Evolutionary conservation across 53 echinoderm and acorn worm genomes (phyloP).

Genomic region (Paracentrotus lividus): DNA sequence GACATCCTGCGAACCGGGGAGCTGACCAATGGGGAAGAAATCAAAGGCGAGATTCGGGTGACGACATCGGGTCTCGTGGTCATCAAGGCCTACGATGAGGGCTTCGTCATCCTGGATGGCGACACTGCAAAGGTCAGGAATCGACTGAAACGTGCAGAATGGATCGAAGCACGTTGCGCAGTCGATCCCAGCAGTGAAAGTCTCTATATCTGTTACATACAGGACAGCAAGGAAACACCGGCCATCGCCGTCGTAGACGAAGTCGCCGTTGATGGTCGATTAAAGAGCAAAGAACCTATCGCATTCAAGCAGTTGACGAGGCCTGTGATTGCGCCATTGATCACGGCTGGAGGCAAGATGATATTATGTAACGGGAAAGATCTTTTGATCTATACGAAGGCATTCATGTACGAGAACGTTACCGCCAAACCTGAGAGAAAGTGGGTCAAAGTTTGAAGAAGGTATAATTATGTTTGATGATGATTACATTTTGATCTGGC

Average conservation of each 20-base stretch:
- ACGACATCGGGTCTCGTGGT: constrained; percentile 42
- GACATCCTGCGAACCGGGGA: not conserved
- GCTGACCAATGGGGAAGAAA: not conserved
- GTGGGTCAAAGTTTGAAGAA: constrained; percentile 58
- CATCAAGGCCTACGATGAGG: constrained; percentile 21
- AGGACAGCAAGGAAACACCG: not conserved
- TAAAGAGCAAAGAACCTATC: constrained; percentile 1
- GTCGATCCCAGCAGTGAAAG: not conserved
- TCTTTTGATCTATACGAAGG: constrained; percentile 25
- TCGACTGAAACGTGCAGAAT: not conserved
- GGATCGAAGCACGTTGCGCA: constrained; percentile 39
- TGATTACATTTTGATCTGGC: too few species aligned
- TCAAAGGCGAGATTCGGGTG: constrained; percentile 11
- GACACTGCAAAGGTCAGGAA: constrained; percentile 26
- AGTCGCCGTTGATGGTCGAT: constrained; percentile 41
- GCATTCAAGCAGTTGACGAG: constrained; percentile 16
- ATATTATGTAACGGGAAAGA: constrained; percentile 53
- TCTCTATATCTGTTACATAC: not conserved
- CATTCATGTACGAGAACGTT: not conserved
- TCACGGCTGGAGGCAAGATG: constrained; percentile 24
- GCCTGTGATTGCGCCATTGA: constrained; percentile 49
- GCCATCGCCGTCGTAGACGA: constrained; percentile 44
- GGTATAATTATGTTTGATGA: too few species aligned
- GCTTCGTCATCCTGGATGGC: constrained; percentile 13
- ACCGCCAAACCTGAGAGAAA: not conserved